phyloP scores from a whole-genome alignment of 2,113 vertebrate species.

The Eubucco bourcierii region DNA sequence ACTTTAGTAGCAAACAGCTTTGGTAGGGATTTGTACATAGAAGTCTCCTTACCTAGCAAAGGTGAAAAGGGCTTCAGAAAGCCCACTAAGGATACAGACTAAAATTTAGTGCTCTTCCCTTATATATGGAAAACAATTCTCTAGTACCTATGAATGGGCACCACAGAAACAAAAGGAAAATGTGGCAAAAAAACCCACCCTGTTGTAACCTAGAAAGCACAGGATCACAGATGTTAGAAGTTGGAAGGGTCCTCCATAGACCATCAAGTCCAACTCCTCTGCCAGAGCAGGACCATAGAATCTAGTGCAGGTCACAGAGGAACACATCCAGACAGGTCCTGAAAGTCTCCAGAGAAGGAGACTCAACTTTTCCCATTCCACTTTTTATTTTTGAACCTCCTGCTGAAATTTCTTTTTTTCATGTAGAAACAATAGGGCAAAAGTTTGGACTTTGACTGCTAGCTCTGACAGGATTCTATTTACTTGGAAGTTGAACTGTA shows the following conservation, averaged over 20 bases:
- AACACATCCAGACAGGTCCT: too few relatives aligned
- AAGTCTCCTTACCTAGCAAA: background rate
- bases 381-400: background rate
- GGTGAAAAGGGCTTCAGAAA: background rate
- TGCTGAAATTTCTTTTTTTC: background rate
- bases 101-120: background rate
- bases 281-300: too few relatives aligned
- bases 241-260: too few relatives aligned
- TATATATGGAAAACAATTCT: background rate
- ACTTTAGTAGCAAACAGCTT: background rate
- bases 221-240: too few relatives aligned
- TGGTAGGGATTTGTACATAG: background rate
- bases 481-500: background rate
- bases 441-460: background rate
- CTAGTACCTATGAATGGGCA: background rate
- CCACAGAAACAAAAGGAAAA: background rate
- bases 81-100: background rate
- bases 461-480: background rate
- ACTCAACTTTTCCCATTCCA: background rate
- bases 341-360: too few relatives aligned
- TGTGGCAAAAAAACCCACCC: background rate
- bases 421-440: background rate
- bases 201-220: background rate
- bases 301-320: too few relatives aligned
- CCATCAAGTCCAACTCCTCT: too few relatives aligned